These are phyloP conservation scores for Encarsia formosa DNA, from an alignment of 2,888 invertebrate genomes.

Conservation along the genomic window DNA sequence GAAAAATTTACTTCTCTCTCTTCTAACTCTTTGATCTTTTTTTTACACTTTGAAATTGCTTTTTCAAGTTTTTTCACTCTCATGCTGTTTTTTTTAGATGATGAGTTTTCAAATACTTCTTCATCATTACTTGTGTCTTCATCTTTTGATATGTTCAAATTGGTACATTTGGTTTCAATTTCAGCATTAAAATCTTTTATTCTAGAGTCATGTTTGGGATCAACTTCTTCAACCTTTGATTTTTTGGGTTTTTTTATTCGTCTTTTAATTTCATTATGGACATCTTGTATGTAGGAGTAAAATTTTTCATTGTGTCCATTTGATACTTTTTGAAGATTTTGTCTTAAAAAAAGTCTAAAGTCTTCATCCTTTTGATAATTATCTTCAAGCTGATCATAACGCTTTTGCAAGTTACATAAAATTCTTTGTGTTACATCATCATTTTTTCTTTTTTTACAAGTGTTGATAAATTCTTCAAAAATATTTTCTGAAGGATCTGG, in stretches of 20 bases:
- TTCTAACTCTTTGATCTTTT: conserved; percentile 66
- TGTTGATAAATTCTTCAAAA: conserved; percentile 39
- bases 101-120: not conserved
- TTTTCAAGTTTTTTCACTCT: conserved; percentile 21
- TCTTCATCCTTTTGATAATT: conserved; percentile 30
- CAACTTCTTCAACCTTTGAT: not conserved
- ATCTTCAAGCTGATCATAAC: conserved; percentile 35
- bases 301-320: conserved; percentile 24
- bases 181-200: too few relatives aligned
- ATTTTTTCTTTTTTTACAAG: conserved; percentile 36
- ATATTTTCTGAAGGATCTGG: conserved; percentile 31
- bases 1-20: conserved; percentile 69
- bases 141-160: not conserved
- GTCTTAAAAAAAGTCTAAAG: conserved; percentile 35
- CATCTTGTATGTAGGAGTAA: conserved; percentile 33
- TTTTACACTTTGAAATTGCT: conserved; percentile 58
- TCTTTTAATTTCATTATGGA: conserved; percentile 38
- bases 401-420: conserved; percentile 37
- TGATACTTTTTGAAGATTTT: conserved; percentile 28
- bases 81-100: conserved; percentile 7
- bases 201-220: too few relatives aligned
- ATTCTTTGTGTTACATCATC: conserved; percentile 35
- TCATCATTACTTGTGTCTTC: not conserved
- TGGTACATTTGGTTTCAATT: too few relatives aligned
- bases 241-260: conserved; percentile 6